These are phyloP conservation scores for Tromatobia lineatoria DNA, from an alignment of 2,888 invertebrate species.

Conservation along the genomic window DNA sequence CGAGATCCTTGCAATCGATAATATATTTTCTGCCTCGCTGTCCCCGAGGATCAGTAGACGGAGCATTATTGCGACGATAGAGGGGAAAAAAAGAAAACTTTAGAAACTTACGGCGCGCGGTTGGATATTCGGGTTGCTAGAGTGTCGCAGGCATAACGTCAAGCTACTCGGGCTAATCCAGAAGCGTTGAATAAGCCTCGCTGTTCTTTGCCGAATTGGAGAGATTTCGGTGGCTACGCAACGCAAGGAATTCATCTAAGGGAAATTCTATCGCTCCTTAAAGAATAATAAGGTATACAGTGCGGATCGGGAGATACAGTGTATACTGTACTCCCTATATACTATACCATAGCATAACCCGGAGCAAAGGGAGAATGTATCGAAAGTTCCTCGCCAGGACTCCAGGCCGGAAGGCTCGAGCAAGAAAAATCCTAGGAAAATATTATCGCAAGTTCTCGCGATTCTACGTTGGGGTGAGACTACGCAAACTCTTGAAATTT, in stretches of 20 bases:
- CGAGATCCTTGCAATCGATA: slow-evolving; percentile 62
- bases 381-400: slow-evolving; percentile 23
- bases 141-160: slow-evolving; percentile 11
- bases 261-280: slow-evolving; percentile 30
- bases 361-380: slow-evolving; percentile 13
- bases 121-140: slow-evolving; percentile 19
- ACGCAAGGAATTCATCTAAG: slow-evolving; percentile 20
- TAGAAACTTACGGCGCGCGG: slow-evolving; percentile 22
- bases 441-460: slow-evolving; percentile 76
- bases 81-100: slow-evolving; percentile 44
- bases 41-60: slow-evolving; percentile 69
- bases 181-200: slow-evolving; percentile 52
- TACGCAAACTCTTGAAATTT: slow-evolving; percentile 51
- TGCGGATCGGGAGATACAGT: slow-evolving; percentile 1
- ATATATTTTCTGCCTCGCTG: slow-evolving; percentile 39
- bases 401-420: background rate
- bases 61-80: slow-evolving; percentile 59
- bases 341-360: background rate
- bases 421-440: slow-evolving; percentile 74
- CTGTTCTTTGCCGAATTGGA: slow-evolving; percentile 45
- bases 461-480: slow-evolving; percentile 42
- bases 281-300: slow-evolving; percentile 50
- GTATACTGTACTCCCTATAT: slow-evolving; percentile 12
- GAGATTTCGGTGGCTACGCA: slow-evolving; percentile 33
- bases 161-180: slow-evolving; percentile 61